Percentiles rank a stretch among this genome's conserved stretches.
These are phyloP conservation scores for Sylvietta virens DNA, from an alignment of 2,113 vertebrate species.

Conservation along the genomic window DNA sequence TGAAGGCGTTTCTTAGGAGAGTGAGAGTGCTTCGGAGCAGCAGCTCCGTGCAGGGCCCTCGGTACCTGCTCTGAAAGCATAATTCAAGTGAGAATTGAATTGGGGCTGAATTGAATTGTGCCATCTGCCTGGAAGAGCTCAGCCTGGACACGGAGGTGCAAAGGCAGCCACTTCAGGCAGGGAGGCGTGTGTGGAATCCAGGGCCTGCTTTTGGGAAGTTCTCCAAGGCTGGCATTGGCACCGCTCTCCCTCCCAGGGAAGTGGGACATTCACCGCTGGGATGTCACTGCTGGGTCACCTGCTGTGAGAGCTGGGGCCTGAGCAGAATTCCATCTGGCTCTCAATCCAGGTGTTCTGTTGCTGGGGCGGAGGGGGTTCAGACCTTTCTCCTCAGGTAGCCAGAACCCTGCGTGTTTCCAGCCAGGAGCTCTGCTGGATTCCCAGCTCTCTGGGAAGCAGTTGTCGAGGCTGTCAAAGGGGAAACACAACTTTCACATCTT, in stretches of 20 bases:
- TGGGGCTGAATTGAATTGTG: neutral
- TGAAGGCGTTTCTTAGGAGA: neutral
- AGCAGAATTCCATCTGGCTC: fast-evolving
- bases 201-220: neutral
- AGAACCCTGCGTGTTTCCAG: neutral
- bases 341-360: neutral
- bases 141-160: neutral
- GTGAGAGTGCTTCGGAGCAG: neutral
- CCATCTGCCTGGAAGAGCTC: neutral
- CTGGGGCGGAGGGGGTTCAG: neutral
- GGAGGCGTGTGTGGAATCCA: neutral
- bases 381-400: neutral
- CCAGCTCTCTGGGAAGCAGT: neutral
- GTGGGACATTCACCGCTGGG: fast-evolving
- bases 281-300: neutral
- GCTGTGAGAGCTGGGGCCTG: fast-evolving
- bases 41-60: neutral
- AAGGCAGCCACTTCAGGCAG: fast-evolving
- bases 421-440: fast-evolving
- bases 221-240: neutral
- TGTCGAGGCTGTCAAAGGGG: neutral
- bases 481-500: neutral
- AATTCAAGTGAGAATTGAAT: neutral
- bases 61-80: neutral
- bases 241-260: neutral